A percentile compares a stretch with the other conserved stretches of the same genome.
phyloP scores from a whole-genome alignment of 1,140 invertebrate species.

The Hydropsyche tenuis region DNA sequence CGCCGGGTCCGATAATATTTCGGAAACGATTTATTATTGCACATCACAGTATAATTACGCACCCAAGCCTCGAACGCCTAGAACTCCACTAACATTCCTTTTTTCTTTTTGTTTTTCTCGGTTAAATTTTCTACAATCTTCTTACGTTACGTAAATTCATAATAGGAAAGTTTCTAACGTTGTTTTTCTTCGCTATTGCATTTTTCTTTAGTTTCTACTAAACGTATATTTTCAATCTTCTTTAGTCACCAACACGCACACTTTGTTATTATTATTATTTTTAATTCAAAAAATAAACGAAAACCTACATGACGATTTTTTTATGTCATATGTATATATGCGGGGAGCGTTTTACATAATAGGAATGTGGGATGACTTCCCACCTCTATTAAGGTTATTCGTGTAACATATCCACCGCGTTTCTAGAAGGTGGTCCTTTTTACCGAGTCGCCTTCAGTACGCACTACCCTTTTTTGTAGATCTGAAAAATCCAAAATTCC shows the following conservation, averaged over 20 bases:
- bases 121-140: no score
- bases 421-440: neutral
- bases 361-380: neutral
- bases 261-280: no score
- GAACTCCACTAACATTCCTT: neutral
- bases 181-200: no score
- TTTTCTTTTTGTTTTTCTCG: conserved; percentile 28
- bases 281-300: no score
- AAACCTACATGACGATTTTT: no score
- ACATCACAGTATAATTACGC: conserved; percentile 49
- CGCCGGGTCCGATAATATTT: conserved; percentile 50
- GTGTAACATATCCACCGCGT: conserved; percentile 23
- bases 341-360: conserved; percentile 31
- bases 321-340: no score
- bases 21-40: conserved; percentile 50
- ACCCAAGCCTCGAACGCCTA: conserved; percentile 33
- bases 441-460: conserved; percentile 3
- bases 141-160: no score
- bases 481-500: neutral
- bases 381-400: conserved; percentile 29
- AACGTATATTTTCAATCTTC: no score
- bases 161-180: conserved; percentile 3
- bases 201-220: no score
- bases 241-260: no score
- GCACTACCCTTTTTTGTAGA: neutral